phyloP scores from a whole-genome alignment of 2,113 vertebrate species.

The Gallinago jamesoni region DNA sequence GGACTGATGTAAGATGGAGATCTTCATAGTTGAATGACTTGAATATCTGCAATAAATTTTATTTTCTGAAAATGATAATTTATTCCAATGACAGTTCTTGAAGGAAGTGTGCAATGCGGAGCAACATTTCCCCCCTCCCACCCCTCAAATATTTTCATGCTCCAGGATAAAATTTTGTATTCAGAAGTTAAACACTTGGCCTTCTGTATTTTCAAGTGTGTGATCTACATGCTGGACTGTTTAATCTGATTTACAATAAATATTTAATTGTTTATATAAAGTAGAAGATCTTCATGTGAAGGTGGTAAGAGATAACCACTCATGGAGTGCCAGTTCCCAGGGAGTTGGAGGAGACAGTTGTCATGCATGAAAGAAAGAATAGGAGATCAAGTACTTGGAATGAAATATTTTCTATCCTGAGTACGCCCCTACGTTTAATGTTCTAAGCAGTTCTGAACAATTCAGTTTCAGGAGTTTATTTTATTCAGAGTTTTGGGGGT shows the following conservation, averaged over 20 bases:
- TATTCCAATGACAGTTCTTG: not conserved
- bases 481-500: rapidly evolving
- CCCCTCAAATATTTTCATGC: not conserved
- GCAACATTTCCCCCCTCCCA: rapidly evolving
- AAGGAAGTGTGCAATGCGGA: not conserved
- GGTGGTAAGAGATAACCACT: not conserved
- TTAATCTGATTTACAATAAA: not conserved
- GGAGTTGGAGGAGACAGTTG: not conserved
- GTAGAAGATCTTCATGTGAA: not conserved
- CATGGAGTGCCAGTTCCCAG: not conserved
- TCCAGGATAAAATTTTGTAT: not conserved
- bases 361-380: not conserved
- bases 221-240: not conserved
- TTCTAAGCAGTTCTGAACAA: not conserved
- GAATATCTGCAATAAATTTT: not conserved
- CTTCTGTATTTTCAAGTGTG: not conserved
- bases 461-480: not conserved
- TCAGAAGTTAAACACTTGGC: not conserved
- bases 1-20: not conserved
- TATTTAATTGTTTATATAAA: not conserved
- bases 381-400: not conserved
- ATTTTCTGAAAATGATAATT: not conserved
- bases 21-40: not conserved
- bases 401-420: not conserved
- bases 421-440: not conserved